phyloP scores from a whole-genome alignment of 2,113 vertebrate species.

The Nothocercus julius region DNA sequence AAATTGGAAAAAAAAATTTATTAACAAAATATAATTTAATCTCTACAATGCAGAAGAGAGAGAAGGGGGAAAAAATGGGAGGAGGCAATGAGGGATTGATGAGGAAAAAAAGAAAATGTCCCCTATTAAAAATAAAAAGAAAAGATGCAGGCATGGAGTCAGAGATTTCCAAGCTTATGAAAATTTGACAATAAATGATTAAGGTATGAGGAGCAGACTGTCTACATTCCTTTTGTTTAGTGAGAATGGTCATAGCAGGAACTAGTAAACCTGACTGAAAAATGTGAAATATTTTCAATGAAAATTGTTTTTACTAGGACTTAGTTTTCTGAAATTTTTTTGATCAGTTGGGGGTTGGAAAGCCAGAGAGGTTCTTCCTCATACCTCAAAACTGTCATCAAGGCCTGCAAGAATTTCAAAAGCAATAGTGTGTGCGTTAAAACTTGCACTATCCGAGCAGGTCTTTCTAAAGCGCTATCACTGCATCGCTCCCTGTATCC shows the following conservation, averaged over 20 bases:
- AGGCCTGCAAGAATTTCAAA: background rate
- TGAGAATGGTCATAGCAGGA: background rate
- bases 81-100: background rate
- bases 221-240: background rate
- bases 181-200: background rate
- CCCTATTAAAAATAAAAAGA: background rate
- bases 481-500: background rate
- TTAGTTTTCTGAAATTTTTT: background rate
- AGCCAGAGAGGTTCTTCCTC: background rate
- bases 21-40: background rate
- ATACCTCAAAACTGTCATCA: background rate
- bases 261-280: background rate
- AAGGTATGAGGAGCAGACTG: background rate
- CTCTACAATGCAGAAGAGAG: background rate
- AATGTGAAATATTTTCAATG: background rate
- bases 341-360: background rate
- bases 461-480: background rate
- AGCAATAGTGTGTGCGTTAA: background rate
- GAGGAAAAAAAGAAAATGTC: background rate
- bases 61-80: background rate
- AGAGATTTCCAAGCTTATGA: background rate
- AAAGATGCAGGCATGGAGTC: background rate
- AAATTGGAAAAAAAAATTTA: background rate
- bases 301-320: background rate
- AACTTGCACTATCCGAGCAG: background rate